Evolutionary conservation across 2,113 vertebrate species (phyloP).

Genomic region (Arenaria interpres): DNA sequence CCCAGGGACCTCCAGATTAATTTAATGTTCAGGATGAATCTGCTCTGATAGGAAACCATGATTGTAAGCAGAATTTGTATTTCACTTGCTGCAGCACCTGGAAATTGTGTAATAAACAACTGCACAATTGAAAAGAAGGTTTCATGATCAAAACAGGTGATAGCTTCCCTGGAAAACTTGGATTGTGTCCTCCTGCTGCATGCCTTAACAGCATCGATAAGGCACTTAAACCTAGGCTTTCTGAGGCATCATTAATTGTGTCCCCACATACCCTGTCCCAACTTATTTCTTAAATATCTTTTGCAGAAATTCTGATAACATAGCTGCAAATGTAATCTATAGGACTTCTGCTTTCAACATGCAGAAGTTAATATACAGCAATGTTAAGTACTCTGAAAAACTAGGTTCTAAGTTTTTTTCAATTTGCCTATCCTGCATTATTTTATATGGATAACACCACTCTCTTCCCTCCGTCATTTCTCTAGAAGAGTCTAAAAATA

Average conservation of each 20-base stretch:
- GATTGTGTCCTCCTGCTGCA: background rate
- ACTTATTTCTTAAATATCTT: background rate
- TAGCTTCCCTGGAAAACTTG: conserved; percentile 21
- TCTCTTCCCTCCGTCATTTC: background rate
- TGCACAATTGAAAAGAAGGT: conserved; percentile 28
- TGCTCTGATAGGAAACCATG: conserved; percentile 6
- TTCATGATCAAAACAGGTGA: conserved; percentile 22
- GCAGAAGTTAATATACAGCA: background rate
- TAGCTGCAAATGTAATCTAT: background rate
- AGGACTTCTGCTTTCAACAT: background rate
- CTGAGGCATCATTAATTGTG: conserved; percentile 7
- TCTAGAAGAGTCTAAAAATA: background rate
- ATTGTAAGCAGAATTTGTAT: conserved; percentile 1
- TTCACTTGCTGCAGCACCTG: conserved; percentile 31
- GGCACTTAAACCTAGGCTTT: background rate
- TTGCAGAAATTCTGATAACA: conserved; percentile 15
- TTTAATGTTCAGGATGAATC: background rate
- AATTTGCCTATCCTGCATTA: background rate
- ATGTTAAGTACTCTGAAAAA: background rate
- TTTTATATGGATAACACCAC: background rate
- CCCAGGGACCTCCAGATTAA: background rate
- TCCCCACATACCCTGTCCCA: background rate
- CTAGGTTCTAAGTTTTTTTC: background rate
- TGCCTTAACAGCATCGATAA: background rate
- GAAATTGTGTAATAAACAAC: conserved; percentile 45